These are phyloP conservation scores for Zoanthus solanderi DNA, from an alignment of 92 coral and sea anemone genomes.

Conservation along the genomic window DNA sequence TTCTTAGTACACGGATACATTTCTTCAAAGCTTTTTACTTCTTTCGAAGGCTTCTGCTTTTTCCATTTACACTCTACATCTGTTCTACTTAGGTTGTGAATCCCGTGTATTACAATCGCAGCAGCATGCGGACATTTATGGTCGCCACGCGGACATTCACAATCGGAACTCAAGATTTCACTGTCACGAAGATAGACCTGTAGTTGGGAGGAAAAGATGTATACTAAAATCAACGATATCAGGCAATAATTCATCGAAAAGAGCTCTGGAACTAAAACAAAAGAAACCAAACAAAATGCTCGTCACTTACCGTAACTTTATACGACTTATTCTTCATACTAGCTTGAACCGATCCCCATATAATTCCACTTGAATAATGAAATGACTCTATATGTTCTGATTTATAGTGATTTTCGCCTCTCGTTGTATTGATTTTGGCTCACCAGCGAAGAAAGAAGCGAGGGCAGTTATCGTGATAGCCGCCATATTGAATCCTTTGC, in stretches of 20 bases:
- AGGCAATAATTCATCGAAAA: neutral
- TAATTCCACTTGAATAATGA: neutral
- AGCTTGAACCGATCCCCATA: neutral
- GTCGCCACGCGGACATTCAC: conserved; percentile 58
- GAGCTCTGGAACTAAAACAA: neutral
- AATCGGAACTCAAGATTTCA: conserved; percentile 40
- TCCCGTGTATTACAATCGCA: conserved; percentile 50
- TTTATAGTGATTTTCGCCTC: neutral
- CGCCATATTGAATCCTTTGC: neutral
- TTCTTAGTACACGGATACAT: conserved; percentile 57
- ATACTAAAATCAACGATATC: conserved; percentile 5
- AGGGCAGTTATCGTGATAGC: conserved; percentile 6
- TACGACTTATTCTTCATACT: neutral
- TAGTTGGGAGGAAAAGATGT: conserved; percentile 1
- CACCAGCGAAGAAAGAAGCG: neutral
- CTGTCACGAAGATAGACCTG: conserved; percentile 42
- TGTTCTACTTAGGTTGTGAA: conserved; percentile 53
- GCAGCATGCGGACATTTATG: conserved; percentile 15
- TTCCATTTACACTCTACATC: conserved; percentile 56
- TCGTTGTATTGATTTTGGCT: neutral
- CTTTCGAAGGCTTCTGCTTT: neutral
- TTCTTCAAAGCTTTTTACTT: conserved; percentile 55
- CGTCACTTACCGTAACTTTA: neutral
- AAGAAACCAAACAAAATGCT: neutral
- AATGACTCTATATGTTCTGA: neutral